Evolutionary conservation across 1,140 invertebrate species (phyloP).

Genomic region (Drosophila sp.): DNA sequence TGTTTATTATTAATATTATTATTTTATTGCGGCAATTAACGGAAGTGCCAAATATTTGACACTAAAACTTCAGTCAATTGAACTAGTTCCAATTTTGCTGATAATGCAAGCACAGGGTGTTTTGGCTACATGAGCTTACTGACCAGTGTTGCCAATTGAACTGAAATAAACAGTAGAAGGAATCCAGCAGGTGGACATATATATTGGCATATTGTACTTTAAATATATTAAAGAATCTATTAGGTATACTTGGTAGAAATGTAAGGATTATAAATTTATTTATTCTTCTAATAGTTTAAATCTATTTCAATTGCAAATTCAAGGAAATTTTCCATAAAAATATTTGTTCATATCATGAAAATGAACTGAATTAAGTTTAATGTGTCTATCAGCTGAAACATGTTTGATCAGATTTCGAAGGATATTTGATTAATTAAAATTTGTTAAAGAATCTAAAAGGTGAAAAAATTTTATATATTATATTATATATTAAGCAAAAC

Average conservation of each 20-base stretch:
- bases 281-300: too few species aligned
- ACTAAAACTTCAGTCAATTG: not conserved
- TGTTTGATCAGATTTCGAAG: not conserved
- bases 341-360: not conserved
- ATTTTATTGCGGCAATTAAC: conserved; percentile 1
- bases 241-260: too few species aligned
- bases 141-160: conserved; percentile 1
- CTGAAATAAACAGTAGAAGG: too few species aligned
- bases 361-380: not conserved
- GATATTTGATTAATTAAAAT: not conserved
- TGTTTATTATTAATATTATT: not conserved
- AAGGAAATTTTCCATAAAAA: too few species aligned
- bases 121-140: not conserved
- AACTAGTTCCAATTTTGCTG: not conserved
- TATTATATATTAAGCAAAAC: too few species aligned
- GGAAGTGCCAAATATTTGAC: not conserved
- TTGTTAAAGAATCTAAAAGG: too few species aligned
- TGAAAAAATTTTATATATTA: too few species aligned
- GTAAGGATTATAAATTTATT: too few species aligned
- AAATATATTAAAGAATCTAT: too few species aligned
- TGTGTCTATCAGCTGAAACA: not conserved
- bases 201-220: too few species aligned
- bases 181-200: too few species aligned
- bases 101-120: conserved; percentile 3
- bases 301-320: too few species aligned